Percentiles rank a stretch among this genome's conserved stretches.
phyloP scores from a whole-genome alignment of 2,113 vertebrate genomes.

The Scophthalmus maximus region DNA sequence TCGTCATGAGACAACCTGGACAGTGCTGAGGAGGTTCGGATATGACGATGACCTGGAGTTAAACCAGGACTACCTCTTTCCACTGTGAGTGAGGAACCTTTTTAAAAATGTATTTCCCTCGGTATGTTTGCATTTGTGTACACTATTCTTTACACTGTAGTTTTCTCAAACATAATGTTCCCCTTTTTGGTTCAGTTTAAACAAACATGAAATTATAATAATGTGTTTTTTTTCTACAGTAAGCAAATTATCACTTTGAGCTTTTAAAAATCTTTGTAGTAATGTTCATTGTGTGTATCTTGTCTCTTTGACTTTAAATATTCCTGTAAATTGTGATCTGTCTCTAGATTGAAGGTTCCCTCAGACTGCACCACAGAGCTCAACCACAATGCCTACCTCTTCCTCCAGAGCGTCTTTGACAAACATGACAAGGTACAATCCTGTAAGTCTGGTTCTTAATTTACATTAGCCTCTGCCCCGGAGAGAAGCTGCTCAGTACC shows the following conservation, averaged over 20 bases:
- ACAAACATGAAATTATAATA: too few species aligned
- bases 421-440: slow-evolving; percentile 95
- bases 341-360: slow-evolving; percentile 90
- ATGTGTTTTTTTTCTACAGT: too few species aligned
- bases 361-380: slow-evolving; percentile 96
- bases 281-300: neutral
- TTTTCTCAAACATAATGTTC: neutral
- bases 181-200: neutral
- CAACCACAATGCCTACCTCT: slow-evolving; percentile 97
- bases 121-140: neutral
- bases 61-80: slow-evolving; percentile 95
- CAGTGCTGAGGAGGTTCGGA: slow-evolving; percentile 94
- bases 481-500: slow-evolving; percentile 40
- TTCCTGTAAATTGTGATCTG: neutral
- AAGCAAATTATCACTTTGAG: too few species aligned
- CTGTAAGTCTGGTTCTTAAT: slow-evolving; percentile 23
- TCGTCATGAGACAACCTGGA: slow-evolving; percentile 98
- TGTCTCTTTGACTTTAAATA: neutral
- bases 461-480: slow-evolving; percentile 39
- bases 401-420: slow-evolving; percentile 97
- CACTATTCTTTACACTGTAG: neutral
- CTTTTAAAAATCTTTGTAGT: neutral
- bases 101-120: neutral
- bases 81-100: slow-evolving; percentile 83
- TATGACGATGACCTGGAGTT: slow-evolving; percentile 96